Base-by-base conservation (phyloP, 2,113 vertebrate genomes). In the Gadus chalcogrammus region DNA sequence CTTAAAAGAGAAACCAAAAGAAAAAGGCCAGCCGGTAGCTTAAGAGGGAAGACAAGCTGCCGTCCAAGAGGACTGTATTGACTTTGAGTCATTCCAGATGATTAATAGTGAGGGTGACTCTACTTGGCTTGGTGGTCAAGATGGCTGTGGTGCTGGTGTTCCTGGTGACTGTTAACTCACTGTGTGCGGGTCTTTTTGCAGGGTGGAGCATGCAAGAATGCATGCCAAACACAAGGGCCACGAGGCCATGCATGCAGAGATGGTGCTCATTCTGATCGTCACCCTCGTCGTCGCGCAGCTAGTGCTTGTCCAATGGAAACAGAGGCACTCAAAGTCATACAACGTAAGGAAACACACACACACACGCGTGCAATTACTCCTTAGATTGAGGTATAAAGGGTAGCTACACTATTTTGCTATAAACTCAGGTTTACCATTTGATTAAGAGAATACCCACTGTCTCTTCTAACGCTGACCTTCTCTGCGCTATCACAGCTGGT, bases 181-280 rank as follows among this genome's bases (percentile, higher is more conserved):
- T 55, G 5, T 83, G n/a, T 48, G 12, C 12, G 42, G 8, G 42
- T 48, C 9, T 9, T 2, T 11, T 80, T 78, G 71, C 89, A 99
- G 97, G 91, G 85, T 98, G 79, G 97, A 99, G 70, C 97, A 99
- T 0, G 96, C 96, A 0, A 94, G 90, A 77, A 98, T 99, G 97
- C 97, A 99, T 2, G 96, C 96, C 88, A 98, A 96, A 81, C 97
- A 99, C 90, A 95, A 94, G 0, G 97, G 96, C 3, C 97, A 99
- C 0, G 97, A 98, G 91, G 96, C 97, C 2, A 99, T 99, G 97
- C 97, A 99, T 0, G 97, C 97, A 0, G 97, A 99, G 75, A 99
- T 99, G 97, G 96, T 99, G 27, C 95, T 99, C 72, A 99, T 99
- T 87, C 95, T 99, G 65, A 98, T 99, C 0, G 96, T 97, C 87